Evolutionary conservation across 2,888 invertebrate species (phyloP), one percentile per base, ranked within the genome.

Genomic region (Scaeva pyrastri): DNA sequence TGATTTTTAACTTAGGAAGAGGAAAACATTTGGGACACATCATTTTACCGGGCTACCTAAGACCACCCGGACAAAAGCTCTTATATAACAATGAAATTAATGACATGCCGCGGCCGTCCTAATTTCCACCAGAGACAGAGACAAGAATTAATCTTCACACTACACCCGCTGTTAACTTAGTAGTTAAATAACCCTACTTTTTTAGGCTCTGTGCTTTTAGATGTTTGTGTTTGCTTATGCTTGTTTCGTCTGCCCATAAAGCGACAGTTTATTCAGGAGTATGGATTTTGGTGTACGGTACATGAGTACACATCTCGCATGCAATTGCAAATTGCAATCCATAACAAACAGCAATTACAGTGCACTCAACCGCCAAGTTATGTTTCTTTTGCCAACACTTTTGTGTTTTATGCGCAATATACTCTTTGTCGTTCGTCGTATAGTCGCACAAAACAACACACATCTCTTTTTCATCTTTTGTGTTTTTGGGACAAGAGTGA

Each of bases 301-400:
- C 14, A 58, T n/a, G 48, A 19, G 31, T 56, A 41, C 14, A 64
- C 26, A 62, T 71, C 72, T 39, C 72, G 21, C 39, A 71, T 72
- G 78, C 64, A 71, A 72, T 72, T 72, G 72, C 71, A 78, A 71
- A 72, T 72, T 72, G 72, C 71, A 78, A 64, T 78, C 23, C 55
- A 70, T 70, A 58, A 70, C 76, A 77, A 76, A 60, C 60, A 68
- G 70, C 70, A 77, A 60, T 77, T 60, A 70, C 70, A 58, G 21
- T 45, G 36, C 56, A 48, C 56, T 68, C 56, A 45, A 68, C 56
- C 23, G 31, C 31, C 41, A 31, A 68, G 68, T 52, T 39, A 48
- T 36, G 48, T 66, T 52, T 52, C 52, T 68, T 68, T 26, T 55
- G 21, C 56, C 58, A 55, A 56, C 39, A 19, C 43, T 50, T 68